Conservation (phyloP, 2,797 vertebrate genomes). For the Gymnodraco acuticeps region DNA sequence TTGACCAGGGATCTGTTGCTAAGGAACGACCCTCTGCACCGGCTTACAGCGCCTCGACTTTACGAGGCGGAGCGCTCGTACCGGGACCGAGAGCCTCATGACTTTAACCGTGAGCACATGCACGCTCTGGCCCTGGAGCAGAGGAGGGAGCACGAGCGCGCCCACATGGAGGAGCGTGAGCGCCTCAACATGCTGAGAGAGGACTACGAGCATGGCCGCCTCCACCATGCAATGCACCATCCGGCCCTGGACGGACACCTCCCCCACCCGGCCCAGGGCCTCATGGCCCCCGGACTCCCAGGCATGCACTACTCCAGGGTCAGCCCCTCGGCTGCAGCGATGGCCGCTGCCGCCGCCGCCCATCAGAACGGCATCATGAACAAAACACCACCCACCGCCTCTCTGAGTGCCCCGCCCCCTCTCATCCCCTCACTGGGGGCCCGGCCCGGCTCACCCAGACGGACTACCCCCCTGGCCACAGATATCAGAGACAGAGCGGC, state of each 20-base stretch:
- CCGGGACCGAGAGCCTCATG: constrained; percentile 94
- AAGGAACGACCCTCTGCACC: constrained; percentile 93
- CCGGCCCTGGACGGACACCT: constrained; percentile 90
- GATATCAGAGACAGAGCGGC: constrained; percentile 95
- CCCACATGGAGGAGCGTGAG: constrained; percentile 92
- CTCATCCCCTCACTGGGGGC: constrained; percentile 94
- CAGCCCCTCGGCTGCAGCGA: constrained; percentile 86
- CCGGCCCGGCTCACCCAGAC: constrained; percentile 91
- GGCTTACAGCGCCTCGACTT: constrained; percentile 88
- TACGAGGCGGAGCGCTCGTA: constrained; percentile 95
- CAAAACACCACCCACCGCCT: constrained; percentile 94
- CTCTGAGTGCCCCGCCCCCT: constrained; percentile 95
- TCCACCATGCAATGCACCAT: constrained; percentile 79
- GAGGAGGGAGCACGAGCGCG: constrained; percentile 92
- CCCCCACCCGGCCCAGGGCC: constrained; percentile 84
- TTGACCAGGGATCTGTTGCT: constrained; percentile 93
- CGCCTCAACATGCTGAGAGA: constrained; percentile 94
- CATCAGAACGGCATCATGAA: constrained; percentile 95
- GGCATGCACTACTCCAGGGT: constrained; percentile 97
- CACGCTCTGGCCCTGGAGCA: constrained; percentile 91
- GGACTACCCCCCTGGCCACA: constrained; percentile 94
- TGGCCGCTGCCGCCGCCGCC: constrained; percentile 66
- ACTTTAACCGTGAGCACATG: constrained; percentile 91
- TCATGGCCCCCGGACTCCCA: constrained; percentile 92
- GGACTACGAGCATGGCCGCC: constrained; percentile 93